Conservation (phyloP, 2,113 vertebrate species). For the Hystrix cristata region DNA sequence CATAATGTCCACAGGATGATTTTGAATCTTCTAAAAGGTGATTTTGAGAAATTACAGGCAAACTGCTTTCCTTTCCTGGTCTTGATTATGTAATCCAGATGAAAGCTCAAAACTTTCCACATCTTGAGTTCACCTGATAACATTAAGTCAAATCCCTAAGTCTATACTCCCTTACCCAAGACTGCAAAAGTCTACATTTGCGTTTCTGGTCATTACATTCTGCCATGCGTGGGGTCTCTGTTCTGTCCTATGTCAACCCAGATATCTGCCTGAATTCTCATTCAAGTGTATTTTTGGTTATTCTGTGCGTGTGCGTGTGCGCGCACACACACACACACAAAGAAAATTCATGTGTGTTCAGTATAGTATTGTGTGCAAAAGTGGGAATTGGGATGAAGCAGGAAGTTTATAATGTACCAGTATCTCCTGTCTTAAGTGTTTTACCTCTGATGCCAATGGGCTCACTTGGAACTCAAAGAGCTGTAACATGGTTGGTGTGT, state of each 20-base stretch:
- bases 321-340: not conserved
- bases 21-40: not conserved
- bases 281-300: rapidly evolving
- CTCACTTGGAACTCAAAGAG: not conserved
- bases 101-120: not conserved
- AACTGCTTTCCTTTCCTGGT: not conserved
- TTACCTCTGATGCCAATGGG: not conserved
- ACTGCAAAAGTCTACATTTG: not conserved
- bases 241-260: no score
- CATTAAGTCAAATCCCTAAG: not conserved
- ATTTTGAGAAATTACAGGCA: not conserved
- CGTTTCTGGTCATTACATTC: not conserved
- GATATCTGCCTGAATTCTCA: not conserved
- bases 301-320: not conserved
- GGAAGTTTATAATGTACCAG: not conserved
- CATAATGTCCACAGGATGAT: not conserved
- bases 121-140: not conserved
- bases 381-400: not conserved
- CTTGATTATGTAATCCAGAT: not conserved
- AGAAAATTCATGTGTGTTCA: not conserved
- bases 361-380: not conserved
- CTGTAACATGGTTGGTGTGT: not conserved
- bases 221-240: not conserved
- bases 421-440: not conserved
- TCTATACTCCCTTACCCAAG: not conserved